A percentile compares a stretch with the other conserved stretches of the same genome.
Conservation (phyloP, 2,888 invertebrate genomes). For the Pogonocherus hispidulus region DNA sequence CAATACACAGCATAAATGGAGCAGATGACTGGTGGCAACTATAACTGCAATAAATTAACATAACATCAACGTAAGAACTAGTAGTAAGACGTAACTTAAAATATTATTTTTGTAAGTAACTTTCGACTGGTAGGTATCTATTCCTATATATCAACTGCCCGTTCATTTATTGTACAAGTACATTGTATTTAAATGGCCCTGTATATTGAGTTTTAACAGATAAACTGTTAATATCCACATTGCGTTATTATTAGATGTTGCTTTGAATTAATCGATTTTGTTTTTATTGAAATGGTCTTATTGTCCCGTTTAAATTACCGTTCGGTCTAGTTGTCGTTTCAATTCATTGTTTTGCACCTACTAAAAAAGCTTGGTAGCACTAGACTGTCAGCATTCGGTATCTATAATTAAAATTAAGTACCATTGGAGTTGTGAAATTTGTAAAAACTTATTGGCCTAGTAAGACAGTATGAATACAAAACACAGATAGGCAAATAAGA, state of each 20-base stretch:
- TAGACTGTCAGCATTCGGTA: neutral
- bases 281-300: constrained; percentile 10
- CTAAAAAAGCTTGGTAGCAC: neutral
- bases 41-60: too few relatives aligned
- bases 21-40: too few relatives aligned
- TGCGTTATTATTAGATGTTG: neutral
- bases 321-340: constrained; percentile 8
- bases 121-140: too few relatives aligned
- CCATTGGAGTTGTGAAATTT: neutral
- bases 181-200: too few relatives aligned
- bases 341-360: neutral
- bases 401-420: neutral
- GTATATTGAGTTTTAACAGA: too few relatives aligned
- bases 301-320: constrained; percentile 12
- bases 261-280: neutral
- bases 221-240: neutral
- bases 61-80: too few relatives aligned
- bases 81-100: too few relatives aligned
- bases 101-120: too few relatives aligned
- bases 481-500: constrained; percentile 2
- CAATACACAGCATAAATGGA: too few relatives aligned
- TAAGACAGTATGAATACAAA: constrained; percentile 5
- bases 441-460: constrained; percentile 10
- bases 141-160: too few relatives aligned
- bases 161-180: too few relatives aligned